Base-by-base conservation (phyloP, 35 echinoderm and acorn worm genomes). In the Holothuria glaberrima region DNA sequence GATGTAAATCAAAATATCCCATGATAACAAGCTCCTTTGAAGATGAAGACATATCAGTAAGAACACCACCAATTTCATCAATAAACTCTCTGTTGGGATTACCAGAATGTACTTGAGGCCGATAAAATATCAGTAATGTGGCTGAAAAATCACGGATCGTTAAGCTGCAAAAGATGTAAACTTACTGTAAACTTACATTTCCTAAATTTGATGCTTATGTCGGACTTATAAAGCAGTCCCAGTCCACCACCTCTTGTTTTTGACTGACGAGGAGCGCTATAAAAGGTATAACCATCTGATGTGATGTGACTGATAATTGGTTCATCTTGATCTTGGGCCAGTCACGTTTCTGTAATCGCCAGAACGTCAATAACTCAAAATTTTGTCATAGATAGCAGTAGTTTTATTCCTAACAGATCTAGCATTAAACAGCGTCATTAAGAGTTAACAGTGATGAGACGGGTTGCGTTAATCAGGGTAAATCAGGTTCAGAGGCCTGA, bases 331-430 rank as follows among this genome's bases (percentile, higher is more conserved):
- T 80, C 75, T 21, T 46, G 34, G 33, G 75, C 5, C 7, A 80
- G 75, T 36, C 75, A 80, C 48, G 75, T 80, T 48, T 80, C 75
- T 80, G 75, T 80, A 29, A 80, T 80, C 27, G 75, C 75, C 17
- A 80, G 75, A 46, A 80, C 0, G 27, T 80, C 75, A 80, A 80
- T 10, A 48, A 48, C 75, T 80, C 20, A 80, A 33, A 80, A 80
- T 29, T 80, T 80, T 80, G 38, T 80, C 38, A 46, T 80, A 57
- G 0, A 80, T 20, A 50, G 68, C 26, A 71, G 36, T 80, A 46
- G 75, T 80, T 80, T 80, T 80, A 29, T 80, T 80, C 48, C 75
- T 80, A 1, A 80, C 32, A 80, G 75, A 80, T 80, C 75, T 41
- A 4, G 75, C 75, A 48, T 80, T 80, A 4, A 41, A 22, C 14